Conservation (phyloP, 2,888 invertebrate genomes). For the Microplitis manilae region DNA sequence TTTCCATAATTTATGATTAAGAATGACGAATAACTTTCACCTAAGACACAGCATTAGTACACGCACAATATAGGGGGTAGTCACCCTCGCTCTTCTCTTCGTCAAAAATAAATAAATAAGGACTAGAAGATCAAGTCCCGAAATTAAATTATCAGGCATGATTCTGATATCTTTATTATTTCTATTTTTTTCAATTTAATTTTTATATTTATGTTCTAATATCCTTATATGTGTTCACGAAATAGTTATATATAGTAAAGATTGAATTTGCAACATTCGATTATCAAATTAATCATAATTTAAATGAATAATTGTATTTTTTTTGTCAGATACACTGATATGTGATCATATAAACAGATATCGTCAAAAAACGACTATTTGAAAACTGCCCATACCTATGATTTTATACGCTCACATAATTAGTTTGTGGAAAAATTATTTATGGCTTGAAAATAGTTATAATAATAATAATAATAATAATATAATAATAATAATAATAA, state of each 20-base stretch:
- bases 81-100: constrained; percentile 21
- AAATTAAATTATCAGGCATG: neutral
- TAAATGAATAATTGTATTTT: too few species aligned
- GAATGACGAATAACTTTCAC: constrained; percentile 33
- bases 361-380: too few species aligned
- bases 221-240: too few species aligned
- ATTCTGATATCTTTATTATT: neutral
- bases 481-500: constrained; percentile 3
- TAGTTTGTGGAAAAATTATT: too few species aligned
- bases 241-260: too few species aligned
- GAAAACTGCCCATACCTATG: too few species aligned
- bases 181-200: neutral
- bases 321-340: too few species aligned
- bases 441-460: too few species aligned
- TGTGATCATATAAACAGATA: too few species aligned
- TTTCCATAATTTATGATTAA: constrained; percentile 35
- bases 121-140: neutral
- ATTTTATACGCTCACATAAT: too few species aligned
- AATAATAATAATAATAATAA: constrained; percentile 18
- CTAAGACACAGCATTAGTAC: constrained; percentile 16
- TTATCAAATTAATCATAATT: too few species aligned
- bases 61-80: constrained; percentile 25
- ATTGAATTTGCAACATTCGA: too few species aligned
- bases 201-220: neutral
- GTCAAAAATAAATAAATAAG: neutral